Evolutionary conservation across 2,888 invertebrate species (phyloP).

Genomic region (Ptychoptera albimana): DNA sequence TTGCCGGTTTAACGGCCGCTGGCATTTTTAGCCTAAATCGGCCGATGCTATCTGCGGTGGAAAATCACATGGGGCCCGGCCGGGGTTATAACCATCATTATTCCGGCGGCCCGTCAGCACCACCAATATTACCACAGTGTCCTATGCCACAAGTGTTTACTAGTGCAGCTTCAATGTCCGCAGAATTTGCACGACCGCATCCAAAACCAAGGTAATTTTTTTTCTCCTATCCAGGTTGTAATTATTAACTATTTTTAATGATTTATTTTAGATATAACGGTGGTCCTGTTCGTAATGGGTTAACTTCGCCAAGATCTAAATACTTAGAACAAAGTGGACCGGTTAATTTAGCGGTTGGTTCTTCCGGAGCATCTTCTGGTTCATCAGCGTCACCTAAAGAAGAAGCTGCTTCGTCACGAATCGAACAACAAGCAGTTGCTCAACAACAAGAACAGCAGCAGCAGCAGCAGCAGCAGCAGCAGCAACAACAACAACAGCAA

Average conservation of each 20-base stretch:
- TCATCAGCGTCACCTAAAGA: slow-evolving; percentile 1
- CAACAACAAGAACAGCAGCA: slow-evolving; percentile 11
- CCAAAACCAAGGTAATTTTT: slow-evolving; percentile 15
- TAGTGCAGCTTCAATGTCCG: slow-evolving; percentile 13
- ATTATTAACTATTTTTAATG: neutral
- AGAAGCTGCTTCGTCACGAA: neutral
- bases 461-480: slow-evolving; percentile 11
- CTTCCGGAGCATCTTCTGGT: neutral
- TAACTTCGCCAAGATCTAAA: slow-evolving; percentile 8
- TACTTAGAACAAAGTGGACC: slow-evolving; percentile 17
- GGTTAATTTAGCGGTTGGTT: slow-evolving; percentile 16
- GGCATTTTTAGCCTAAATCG: slow-evolving; percentile 1
- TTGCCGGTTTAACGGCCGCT: slow-evolving; percentile 3
- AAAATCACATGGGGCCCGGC: slow-evolving; percentile 6
- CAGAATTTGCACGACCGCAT: slow-evolving; percentile 19
- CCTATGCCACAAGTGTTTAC: slow-evolving; percentile 4
- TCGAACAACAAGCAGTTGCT: neutral
- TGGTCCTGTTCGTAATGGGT: neutral
- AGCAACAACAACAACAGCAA: slow-evolving; percentile 5
- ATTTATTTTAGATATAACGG: neutral
- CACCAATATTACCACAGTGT: slow-evolving; percentile 1
- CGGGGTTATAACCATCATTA: slow-evolving; percentile 5
- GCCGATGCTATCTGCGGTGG: slow-evolving; percentile 5
- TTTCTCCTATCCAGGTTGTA: neutral
- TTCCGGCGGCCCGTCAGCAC: slow-evolving; percentile 3